Evolutionary conservation across 2,113 vertebrate species (phyloP), one percentile per base, ranked within the genome.

Genomic region (Hassar affinis): DNA sequence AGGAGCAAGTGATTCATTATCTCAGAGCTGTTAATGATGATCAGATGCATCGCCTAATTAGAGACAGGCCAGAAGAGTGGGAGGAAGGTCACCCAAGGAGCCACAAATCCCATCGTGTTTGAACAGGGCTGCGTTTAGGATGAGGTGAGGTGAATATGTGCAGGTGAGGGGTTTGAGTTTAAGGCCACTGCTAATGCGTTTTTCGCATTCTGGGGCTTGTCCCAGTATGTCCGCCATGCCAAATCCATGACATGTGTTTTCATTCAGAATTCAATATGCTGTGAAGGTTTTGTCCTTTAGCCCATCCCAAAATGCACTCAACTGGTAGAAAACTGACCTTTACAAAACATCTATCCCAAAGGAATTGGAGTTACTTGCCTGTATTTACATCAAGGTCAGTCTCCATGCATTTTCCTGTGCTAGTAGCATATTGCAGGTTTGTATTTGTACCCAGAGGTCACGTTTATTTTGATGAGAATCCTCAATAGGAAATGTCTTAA

Each of bases 1-100:
- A 94, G 94, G 94, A 95, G 94, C 94, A 94, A 95, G 95, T 95
- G 95, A 93, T 96, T 97, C 95, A 96, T 97, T 98, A 96, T 96
- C 95, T 92, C 95, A 93, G 95, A 95, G 94, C 94, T 95, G 94
- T 96, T 97, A 96, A 97, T 96, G 96, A 97, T 95, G 96, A 96
- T 97, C 96, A 96, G 96, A 97, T 96, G 95, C 95, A 95, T 94
- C 92, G 93, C 92, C 94, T 97, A 97, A 97, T 97, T 97, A 97
- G 94, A 92, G 93, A 93, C 93, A 94, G 94, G 95, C 94, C 94
- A 93, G 93, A 93, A 93, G 93, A 83, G 85, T 79, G 85, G 94
- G 94, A 92, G 93, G 95, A 95, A 96, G 95, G 95, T 96, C 95
- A 95, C 93, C 92, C 89, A 93, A 93, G 92, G 93, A 92, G 93